A percentile compares a stretch with the other conserved stretches of the same genome.
Evolutionary conservation across 2,797 vertebrate species (phyloP).

Genomic region (Pogonophryne albipinna): DNA sequence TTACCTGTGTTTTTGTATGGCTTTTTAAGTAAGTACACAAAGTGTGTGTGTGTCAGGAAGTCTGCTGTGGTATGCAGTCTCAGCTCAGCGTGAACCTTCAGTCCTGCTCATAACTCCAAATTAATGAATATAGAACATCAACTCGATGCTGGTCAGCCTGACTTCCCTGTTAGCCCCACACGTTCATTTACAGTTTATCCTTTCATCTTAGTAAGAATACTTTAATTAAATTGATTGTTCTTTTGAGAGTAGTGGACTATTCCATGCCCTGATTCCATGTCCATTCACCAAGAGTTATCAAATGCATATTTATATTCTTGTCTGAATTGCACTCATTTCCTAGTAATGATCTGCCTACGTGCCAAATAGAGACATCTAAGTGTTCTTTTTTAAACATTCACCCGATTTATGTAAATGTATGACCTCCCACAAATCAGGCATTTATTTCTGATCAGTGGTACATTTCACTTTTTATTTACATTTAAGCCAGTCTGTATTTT

Average conservation of each 20-base stretch:
- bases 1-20: background rate
- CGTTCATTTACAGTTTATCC: background rate
- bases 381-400: background rate
- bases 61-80: constrained; percentile 64
- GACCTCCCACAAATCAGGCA: background rate
- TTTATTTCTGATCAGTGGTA: background rate
- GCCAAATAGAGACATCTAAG: background rate
- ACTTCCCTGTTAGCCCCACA: background rate
- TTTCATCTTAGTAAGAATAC: background rate
- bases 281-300: background rate
- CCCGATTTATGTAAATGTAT: background rate
- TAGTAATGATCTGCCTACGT: background rate
- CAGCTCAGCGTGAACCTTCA: constrained; percentile 39
- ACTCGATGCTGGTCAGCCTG: background rate
- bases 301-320: background rate
- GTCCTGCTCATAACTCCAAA: constrained; percentile 59
- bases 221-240: too few species aligned
- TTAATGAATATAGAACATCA: constrained; percentile 59
- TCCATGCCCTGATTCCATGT: background rate
- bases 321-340: background rate
- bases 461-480: too few species aligned
- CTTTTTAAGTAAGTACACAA: background rate
- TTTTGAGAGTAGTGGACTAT: too few species aligned
- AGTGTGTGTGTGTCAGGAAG: constrained; percentile 42
- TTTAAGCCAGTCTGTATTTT: background rate